Evolutionary conservation across 2,797 vertebrate species (phyloP), one percentile per base, ranked within the genome.

Genomic region (Halcyon badia): DNA sequence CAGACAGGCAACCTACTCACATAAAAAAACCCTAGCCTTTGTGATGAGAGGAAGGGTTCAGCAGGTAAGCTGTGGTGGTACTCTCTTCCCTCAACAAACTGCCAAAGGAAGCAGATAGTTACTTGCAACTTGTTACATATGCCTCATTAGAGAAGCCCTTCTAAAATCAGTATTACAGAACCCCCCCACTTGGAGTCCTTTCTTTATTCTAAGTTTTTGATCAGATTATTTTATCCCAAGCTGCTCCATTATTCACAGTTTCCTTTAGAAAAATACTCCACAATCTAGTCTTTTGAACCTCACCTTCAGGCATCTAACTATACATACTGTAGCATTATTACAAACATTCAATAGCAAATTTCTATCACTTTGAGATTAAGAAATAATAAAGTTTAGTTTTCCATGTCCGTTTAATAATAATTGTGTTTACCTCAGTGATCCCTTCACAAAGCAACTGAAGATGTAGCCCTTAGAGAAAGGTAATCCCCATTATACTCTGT

Each of bases 171-270:
- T 22, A 8, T 73, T 37, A n/a, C 6, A 24, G 39, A 82, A 58
- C 3, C 54, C 0, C 0, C 0, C 1, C 1, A 10, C 70, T 73
- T 33, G 41, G 5, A 83, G 5, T 17, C 15, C 48, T 62, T 79
- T 54, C 11, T 80, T 72, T 35, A 54, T 62, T 42, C 30, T 31
- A 42, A 5, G 5, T 20, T 52, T 88, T 75, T 10, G 28, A 54
- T 18, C 19, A 46, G 4, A 64, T 60, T 73, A 9, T 42, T 81
- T 90, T 83, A 13, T 68, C 30, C 25, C 28, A 31, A 14, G 7
- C 20, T 35, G 9, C 3, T 33, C 17, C 17, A 24, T n/a, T 39
- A 10, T 35, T 24, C 49, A 37, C 9, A 25, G 48, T 80, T 65
- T 44, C 21, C 69, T 64, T 44, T 73, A 70, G 14, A 33, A 54